Base-by-base conservation (phyloP, 2,888 invertebrate species). In the Rhamnusium bicolor region DNA sequence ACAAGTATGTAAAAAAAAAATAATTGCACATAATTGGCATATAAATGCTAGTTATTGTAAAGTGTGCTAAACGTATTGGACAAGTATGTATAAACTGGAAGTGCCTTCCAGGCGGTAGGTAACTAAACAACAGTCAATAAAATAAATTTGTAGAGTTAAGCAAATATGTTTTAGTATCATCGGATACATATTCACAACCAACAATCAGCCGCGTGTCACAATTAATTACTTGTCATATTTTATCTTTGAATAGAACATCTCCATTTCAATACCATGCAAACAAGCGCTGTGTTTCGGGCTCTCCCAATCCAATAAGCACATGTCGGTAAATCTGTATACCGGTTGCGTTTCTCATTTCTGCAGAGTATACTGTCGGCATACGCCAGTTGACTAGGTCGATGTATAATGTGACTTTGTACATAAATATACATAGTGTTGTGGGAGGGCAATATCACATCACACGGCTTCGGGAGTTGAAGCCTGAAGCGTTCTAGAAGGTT, bases 361-460 rank as follows among this genome's bases (percentile, higher is more conserved):
- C 24, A 16, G 47, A 12, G 24, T 14, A 47, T 49, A 62, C 49
- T 24, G 27, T 14, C 27, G 62, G 62, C 62, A 47, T 49, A 62
- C 47, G 16, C 24, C 16, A 62, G 62, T 47, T 62, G 47, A 62
- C 47, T 62, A 46, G 69, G 62, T 69, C 69, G 61, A 19, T 21
- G 47, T 29, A n/a, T n/a, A n/a, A n/a, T n/a, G n/a, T n/a, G n/a
- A n/a, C n/a, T n/a, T n/a, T n/a, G 51, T 40, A 29, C 54, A 47
- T 19, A 60, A 69, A 69, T 18, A 46, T 32, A 62, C 61, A 62
- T 16, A 62, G 14, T 54, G 58, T 46, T 62, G 69, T 53, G 53
- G 69, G 62, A 53, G 53, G 54, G 69, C 16, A 24, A 14, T 6
- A 32, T n/a, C n/a, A n/a, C n/a, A n/a, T 7, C 14, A 60, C 16